Base-by-base conservation (phyloP, 2,888 invertebrate genomes). In the Sinelater perroti region DNA sequence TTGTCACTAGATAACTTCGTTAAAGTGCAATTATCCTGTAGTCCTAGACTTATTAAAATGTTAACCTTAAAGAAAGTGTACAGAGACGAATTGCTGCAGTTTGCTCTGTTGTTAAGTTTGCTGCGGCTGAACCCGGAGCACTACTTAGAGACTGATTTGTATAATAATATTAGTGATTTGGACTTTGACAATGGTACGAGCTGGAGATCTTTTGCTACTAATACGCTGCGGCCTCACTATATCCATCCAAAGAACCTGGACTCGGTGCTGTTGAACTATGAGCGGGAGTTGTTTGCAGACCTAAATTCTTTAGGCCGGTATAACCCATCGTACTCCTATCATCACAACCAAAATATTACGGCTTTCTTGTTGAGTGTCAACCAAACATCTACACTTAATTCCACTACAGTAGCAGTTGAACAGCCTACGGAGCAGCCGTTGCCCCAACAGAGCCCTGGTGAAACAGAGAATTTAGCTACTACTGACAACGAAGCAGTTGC, bases 21-120 rank as follows among this genome's bases (percentile, higher is more conserved):
- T n/a, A n/a, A n/a, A n/a, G n/a, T n/a, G n/a, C n/a, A n/a, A n/a
- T 42, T 21, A 26, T 42, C 24, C 26, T 24, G 3, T 17, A 13
- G 30, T 16, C 10, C 14, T 31, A 14, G 10, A 14, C 30, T 13
- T 30, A 10, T 8, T 30, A 63, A 56, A 65, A 93, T 93, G 92
- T 83, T 92, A 79, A 88, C 89, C 69, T 79, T 91, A 69, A 93
- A 93, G 80, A 93, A 93, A 77, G 80, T 90, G 38, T 90, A 90
- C 71, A 86, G 90, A 45, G 90, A 91, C 75, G 92, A 93, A 81
- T 81, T 93, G 70, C 78, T 94, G 63, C 87, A 93, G 76, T 80
- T 93, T 67, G 89, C 94, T 66, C 77, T 95, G 75, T 83, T 94
- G 66, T 80, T 94, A 70, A 89, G 93, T 76, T 82, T 95, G 64